Evolutionary conservation across 2,113 vertebrate genomes (phyloP).

Genomic region (Engraulis encrasicolus): DNA sequence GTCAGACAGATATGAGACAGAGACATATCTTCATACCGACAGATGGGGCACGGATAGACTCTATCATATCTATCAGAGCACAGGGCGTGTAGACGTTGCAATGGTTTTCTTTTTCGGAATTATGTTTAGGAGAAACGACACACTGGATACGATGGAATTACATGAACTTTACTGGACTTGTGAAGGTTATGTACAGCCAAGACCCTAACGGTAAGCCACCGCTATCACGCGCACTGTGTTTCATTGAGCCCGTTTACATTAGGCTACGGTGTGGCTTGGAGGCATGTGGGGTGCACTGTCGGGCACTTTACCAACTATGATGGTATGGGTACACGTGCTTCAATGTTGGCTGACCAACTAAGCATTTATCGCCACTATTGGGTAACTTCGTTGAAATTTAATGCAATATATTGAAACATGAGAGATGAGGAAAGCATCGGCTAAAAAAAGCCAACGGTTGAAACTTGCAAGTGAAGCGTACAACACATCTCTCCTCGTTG

Average conservation of each 20-base stretch:
- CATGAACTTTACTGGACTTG: too few species aligned
- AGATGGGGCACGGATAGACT: too few species aligned
- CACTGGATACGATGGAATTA: too few species aligned
- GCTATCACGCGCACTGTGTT: background rate
- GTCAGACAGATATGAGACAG: background rate
- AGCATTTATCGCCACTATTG: background rate
- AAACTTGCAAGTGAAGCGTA: background rate
- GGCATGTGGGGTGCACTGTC: background rate
- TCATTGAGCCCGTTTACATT: too few species aligned
- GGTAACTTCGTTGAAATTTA: slow-evolving; percentile 11
- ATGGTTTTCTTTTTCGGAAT: too few species aligned
- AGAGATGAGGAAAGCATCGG: slow-evolving; percentile 15
- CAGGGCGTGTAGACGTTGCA: too few species aligned
- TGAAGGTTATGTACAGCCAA: too few species aligned
- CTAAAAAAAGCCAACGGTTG: slow-evolving; percentile 25
- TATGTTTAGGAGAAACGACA: too few species aligned
- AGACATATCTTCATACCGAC: background rate
- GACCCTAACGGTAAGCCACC: background rate
- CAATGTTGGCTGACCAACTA: background rate
- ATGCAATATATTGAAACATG: slow-evolving; percentile 8
- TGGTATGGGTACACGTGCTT: slow-evolving; percentile 2
- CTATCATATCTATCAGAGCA: too few species aligned
- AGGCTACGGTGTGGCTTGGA: background rate
- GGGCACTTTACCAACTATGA: background rate
- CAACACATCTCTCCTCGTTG: background rate